Evolutionary conservation across 2,797 vertebrate genomes (phyloP), one percentile per base, ranked within the genome.

Genomic region (Chelmon rostratus): DNA sequence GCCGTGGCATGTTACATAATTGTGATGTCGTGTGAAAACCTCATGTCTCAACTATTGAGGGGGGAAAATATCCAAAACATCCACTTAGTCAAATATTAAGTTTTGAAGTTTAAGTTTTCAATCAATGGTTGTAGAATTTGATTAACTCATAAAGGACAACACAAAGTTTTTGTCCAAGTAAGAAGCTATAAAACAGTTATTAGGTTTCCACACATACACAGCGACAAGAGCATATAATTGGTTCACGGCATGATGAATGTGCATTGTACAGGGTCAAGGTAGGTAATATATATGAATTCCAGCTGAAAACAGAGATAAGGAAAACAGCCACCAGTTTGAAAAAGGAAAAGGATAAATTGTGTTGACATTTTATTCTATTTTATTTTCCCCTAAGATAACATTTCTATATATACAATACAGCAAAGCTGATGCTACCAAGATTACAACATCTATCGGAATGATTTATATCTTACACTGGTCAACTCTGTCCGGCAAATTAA

Each of bases 231-330:
- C 31, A 67, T 71, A 33, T 76, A 86, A 88, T 79, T 84, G 78
- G 37, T 72, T 84, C 64, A 57, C n/a, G 13, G 57, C n/a, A 18
- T 89, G 87, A 90, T 87, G 58, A 89, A 89, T 87, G 87, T 75
- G 81, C 64, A 35, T 64, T 28, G 54, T 23, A n/a, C 15, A 61
- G 44, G 73, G 56, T 72, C 21, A 78, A 71, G 40, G 65, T 54
- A 21, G 70, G 50, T 73, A 74, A 81, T 69, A 66, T 31, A 31
- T 68, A 86, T 67, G 69, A 73, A 68, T 37, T 79, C 64, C 37
- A 68, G 59, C 28, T 52, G 59, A 71, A 46, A 72, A 58, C n/a
- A 73, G 40, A 78, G 81, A 85, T 85, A 88, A 82, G 72, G 49
- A 35, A 79, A 87, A 59, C 11, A 31, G 38, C 53, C 33, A 58